Percentiles rank a stretch among this genome's conserved stretches.
These are phyloP conservation scores for Peromyscus leucopus DNA, from an alignment of 2,113 vertebrate genomes.

Conservation along the genomic window DNA sequence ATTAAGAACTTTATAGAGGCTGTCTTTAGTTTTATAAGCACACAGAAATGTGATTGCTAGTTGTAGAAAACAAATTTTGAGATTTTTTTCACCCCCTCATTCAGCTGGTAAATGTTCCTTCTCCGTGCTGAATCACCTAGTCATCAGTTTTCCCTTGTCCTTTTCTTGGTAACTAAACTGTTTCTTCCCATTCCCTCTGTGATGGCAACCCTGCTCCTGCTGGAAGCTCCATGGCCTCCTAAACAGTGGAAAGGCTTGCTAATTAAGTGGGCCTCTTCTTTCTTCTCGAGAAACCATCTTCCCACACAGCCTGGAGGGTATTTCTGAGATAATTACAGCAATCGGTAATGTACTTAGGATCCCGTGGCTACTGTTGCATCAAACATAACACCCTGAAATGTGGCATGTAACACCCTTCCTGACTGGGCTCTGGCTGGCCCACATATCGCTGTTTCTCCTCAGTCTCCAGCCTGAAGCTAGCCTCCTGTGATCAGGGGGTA, in stretches of 20 bases:
- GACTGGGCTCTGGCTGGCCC: background rate
- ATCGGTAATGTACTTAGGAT: background rate
- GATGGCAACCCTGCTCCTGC: background rate
- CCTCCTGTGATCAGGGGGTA: background rate
- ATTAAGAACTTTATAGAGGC: background rate
- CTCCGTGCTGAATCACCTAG: background rate
- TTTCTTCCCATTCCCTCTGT: background rate
- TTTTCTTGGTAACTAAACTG: background rate
- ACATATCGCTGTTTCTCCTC: background rate
- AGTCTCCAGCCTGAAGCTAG: background rate
- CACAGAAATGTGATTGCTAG: background rate
- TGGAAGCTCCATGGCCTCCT: background rate
- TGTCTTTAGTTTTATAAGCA: constrained; percentile 3
- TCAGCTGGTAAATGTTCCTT: background rate
- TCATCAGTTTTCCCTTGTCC: background rate
- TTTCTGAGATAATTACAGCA: background rate
- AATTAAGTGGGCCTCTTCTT: background rate
- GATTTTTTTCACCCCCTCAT: background rate
- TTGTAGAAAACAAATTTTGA: background rate
- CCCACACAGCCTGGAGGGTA: background rate
- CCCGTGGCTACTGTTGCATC: background rate
- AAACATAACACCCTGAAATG: background rate
- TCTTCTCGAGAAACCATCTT: background rate
- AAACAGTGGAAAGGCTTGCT: background rate
- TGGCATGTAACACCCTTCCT: background rate